Conservation (phyloP, 2,113 vertebrate species). For the Okapia johnstoni region DNA sequence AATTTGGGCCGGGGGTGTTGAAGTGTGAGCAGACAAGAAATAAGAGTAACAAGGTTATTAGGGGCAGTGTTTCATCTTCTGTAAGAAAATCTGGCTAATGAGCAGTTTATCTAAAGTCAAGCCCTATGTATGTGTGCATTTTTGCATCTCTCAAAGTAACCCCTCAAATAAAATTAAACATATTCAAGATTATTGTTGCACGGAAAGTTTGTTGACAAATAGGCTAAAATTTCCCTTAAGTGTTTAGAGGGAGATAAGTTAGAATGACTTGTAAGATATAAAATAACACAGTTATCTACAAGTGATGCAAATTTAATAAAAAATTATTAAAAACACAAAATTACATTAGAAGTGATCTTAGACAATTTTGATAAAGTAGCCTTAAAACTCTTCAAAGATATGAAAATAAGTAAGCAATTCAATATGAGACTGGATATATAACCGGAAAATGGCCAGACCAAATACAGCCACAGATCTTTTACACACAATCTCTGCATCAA, state of each 20-base stretch:
- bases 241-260: constrained; percentile 6
- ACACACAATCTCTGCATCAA: neutral
- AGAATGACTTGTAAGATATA: neutral
- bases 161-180: constrained; percentile 14
- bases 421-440: neutral
- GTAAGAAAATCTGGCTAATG: neutral
- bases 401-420: neutral
- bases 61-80: neutral
- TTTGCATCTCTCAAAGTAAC: constrained; percentile 15
- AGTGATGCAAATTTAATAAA: neutral
- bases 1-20: neutral
- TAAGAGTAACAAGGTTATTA: neutral
- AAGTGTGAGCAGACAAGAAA: neutral
- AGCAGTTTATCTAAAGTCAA: constrained; percentile 33
- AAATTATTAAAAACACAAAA: neutral
- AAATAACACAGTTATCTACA: neutral
- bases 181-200: neutral
- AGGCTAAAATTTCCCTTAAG: neutral
- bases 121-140: neutral
- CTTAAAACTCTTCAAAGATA: neutral
- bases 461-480: neutral
- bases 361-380: neutral
- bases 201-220: neutral
- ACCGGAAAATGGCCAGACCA: neutral
- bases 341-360: neutral